Evolutionary conservation across 2,113 vertebrate species (phyloP).

Genomic region (Oxyura jamaicensis): DNA sequence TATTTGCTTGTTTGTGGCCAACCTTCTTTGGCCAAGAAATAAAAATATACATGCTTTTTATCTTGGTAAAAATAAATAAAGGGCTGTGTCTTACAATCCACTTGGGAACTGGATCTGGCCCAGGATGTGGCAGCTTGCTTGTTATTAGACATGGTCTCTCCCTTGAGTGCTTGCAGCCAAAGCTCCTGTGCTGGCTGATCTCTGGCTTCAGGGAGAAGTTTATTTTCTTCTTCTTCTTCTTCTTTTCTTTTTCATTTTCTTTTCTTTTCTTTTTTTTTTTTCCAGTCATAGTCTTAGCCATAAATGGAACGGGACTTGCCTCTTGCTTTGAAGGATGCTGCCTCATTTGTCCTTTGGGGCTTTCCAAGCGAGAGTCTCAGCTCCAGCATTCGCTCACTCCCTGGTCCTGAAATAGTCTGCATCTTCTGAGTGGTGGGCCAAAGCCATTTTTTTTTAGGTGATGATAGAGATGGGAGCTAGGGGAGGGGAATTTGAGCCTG

Average conservation of each 20-base stretch:
- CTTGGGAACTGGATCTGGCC: background rate
- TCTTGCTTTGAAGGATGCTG: background rate
- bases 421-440: background rate
- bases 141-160: background rate
- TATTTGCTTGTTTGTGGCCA: background rate
- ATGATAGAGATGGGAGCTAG: constrained; percentile 28
- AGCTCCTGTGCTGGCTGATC: constrained; percentile 47
- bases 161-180: background rate
- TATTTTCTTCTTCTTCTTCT: background rate
- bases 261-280: background rate
- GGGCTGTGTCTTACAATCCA: background rate
- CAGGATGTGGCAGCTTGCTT: constrained; percentile 26
- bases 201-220: background rate
- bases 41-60: background rate
- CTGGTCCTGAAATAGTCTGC: constrained; percentile 11
- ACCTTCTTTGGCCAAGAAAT: background rate
- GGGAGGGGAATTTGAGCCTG: background rate
- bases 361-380: background rate
- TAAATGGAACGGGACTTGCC: background rate
- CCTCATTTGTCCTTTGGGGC: constrained; percentile 2
- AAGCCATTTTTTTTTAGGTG: constrained; percentile 17
- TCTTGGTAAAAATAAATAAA: constrained; percentile 12
- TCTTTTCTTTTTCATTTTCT: background rate
- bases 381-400: background rate
- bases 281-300: background rate